Base-by-base conservation (phyloP, 2,113 vertebrate species). In the Axis porcinus region DNA sequence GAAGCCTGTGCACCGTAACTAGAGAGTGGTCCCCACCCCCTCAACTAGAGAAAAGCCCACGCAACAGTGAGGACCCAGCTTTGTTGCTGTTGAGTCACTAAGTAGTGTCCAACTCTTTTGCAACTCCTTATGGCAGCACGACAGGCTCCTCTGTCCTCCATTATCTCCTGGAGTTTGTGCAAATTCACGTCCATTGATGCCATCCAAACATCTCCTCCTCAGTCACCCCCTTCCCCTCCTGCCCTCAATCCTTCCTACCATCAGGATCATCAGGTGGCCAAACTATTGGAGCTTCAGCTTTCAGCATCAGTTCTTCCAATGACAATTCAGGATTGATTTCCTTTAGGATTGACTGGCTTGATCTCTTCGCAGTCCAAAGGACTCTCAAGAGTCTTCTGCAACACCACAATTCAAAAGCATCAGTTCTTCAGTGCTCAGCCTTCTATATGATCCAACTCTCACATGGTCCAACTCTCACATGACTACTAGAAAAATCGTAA, bases 81-180 rank as follows among this genome's bases (percentile, higher is more conserved):
- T 14, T 43, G 70, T 25, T 43, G 67, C 67, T 70, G 70, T 43
- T 74, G 2, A 14, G 70, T 40, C 70, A 14, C 70, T 76, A 76
- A 27, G 70, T 6, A 3, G 3, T 4, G 40, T 43, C 36, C 2
- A 3, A 43, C 70, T 27, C 70, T 27, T 74, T 25, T 27, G 70
- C 70, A 43, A 5, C 70, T 43, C 36, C 23, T 40, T 23, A 23
- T 1, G 6, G 67, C 67, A 40, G 67, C 67, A 70, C 0, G 0
- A 23, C n/a, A 70, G 67, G 19, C 19, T 23, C n/a, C 67, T 70
- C 67, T 70, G 67, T 70, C 10, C 67, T 40, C 67, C 67, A 12
- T n/a, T 40, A 0, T 40, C 67, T 70, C 19, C n/a, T 0, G 0
- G n/a, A 70, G 67, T 40, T 70, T 40, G 67, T 2, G 6, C 67